Percentiles rank a stretch among this genome's conserved stretches.
Conservation (phyloP, 92 coral and sea anemone genomes). For the Phymanthus crucifer region DNA sequence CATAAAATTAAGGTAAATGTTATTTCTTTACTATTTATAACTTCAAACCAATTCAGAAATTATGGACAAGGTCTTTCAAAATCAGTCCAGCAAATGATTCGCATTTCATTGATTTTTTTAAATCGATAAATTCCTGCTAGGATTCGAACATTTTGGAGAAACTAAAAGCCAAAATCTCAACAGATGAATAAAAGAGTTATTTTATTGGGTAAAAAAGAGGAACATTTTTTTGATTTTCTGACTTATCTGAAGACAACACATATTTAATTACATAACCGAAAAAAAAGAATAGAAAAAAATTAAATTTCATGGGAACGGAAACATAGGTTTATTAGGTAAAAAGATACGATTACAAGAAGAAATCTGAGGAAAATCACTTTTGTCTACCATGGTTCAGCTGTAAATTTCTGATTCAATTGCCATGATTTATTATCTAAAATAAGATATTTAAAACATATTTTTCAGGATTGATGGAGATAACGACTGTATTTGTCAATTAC, state of each 20-base stretch:
- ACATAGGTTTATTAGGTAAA: not conserved
- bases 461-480: not conserved
- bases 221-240: not conserved
- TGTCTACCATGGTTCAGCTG: not conserved
- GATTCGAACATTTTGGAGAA: not conserved
- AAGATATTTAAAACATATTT: not conserved
- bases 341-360: not conserved
- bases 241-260: not conserved
- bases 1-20: not conserved
- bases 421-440: not conserved
- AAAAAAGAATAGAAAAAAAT: not conserved
- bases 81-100: not conserved
- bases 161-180: not conserved
- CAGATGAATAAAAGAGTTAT: not conserved
- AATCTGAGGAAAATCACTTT: not conserved
- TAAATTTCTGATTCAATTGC: not conserved
- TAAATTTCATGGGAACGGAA: not conserved
- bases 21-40: not conserved
- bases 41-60: not conserved
- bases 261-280: not conserved
- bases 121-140: not conserved
- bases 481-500: no score
- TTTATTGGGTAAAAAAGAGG: not conserved
- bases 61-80: not conserved
- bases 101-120: not conserved